phyloP scores from a whole-genome alignment of 2,888 invertebrate genomes.

The Agonopterix arenella region DNA sequence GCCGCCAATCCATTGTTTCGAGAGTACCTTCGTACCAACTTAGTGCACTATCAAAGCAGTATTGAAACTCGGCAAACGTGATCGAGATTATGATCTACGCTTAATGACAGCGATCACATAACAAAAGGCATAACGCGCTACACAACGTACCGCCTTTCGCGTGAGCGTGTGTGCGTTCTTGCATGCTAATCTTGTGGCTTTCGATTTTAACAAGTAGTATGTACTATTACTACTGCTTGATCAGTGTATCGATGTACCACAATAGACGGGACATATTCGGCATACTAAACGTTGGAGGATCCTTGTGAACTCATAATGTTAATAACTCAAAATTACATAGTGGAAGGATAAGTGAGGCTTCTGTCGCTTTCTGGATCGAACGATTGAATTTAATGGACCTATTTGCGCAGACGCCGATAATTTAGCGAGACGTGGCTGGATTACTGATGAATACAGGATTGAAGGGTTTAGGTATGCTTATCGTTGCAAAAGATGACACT shows the following conservation, averaged over 20 bases:
- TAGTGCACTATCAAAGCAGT: no score
- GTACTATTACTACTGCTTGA: not conserved
- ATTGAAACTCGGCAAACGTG: no score
- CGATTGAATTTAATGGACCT: slow-evolving; percentile 68
- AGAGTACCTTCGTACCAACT: not conserved
- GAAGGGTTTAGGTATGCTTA: slow-evolving; percentile 13
- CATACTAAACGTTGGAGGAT: slow-evolving; percentile 32
- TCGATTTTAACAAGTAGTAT: not conserved
- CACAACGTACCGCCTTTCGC: no score
- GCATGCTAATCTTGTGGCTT: not conserved
- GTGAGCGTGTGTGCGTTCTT: no score
- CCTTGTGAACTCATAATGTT: slow-evolving; percentile 25
- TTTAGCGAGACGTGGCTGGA: slow-evolving; percentile 46
- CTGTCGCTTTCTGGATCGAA: slow-evolving; percentile 39
- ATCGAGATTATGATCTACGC: no score
- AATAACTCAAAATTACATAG: slow-evolving; percentile 65
- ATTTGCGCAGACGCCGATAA: slow-evolving; percentile 52
- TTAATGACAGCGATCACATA: no score
- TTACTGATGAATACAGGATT: slow-evolving; percentile 34
- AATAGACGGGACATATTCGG: slow-evolving; percentile 32
- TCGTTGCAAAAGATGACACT: no score
- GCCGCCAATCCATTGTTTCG: not conserved
- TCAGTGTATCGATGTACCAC: slow-evolving; percentile 3
- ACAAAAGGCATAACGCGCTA: no score
- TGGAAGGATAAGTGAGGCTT: slow-evolving; percentile 48